Base-by-base conservation (phyloP, 2,888 invertebrate genomes). In the Leucophenga montana region DNA sequence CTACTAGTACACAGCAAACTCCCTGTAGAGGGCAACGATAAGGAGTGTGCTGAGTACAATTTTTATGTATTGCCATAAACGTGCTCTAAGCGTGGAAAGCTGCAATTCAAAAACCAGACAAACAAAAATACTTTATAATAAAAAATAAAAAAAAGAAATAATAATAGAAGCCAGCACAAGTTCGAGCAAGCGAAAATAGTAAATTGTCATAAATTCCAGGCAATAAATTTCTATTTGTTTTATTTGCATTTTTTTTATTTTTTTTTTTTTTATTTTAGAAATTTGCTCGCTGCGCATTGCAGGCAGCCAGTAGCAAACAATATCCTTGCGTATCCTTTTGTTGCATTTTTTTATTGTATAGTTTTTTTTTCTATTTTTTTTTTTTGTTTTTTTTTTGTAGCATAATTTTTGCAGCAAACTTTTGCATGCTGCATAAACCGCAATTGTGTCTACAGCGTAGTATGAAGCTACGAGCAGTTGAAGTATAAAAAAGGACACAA, bases 171-270 rank as follows among this genome's bases (percentile, higher is more conserved):
- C 33, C 27, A 27, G 27, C 8, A 62, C 46, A 46, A 67, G 39
- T 33, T 53, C 54, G 39, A 61, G 53, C 59, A 56, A 27, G 59
- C 22, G 31, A 48, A 61, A 61, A 50, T 66, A 75, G 71, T 74
- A 73, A 77, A 79, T 77, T 80, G 84, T 85, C 86, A 85, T 86
- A 86, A 85, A 85, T 84, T 85, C 85, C 83, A 73, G 77, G 80
- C 80, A 84, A 85, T 86, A 86, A 85, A 86, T 86, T 86, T 84
- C 73, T 82, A 85, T 85, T 85, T 85, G 81, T 84, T 85, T 80
- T 74, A 77, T 77, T 77, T 77, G 18, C 6, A 8, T 50, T 50
- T 48, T 69, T 64, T 66, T 64, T 69, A 76, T 75, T 73, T 73
- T 74, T 79, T 79, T 75, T 66, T 75, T 65, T 74, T 69, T 61